Conservation (phyloP, 2,113 vertebrate species). For the Lagenorhynchus albirostris region DNA sequence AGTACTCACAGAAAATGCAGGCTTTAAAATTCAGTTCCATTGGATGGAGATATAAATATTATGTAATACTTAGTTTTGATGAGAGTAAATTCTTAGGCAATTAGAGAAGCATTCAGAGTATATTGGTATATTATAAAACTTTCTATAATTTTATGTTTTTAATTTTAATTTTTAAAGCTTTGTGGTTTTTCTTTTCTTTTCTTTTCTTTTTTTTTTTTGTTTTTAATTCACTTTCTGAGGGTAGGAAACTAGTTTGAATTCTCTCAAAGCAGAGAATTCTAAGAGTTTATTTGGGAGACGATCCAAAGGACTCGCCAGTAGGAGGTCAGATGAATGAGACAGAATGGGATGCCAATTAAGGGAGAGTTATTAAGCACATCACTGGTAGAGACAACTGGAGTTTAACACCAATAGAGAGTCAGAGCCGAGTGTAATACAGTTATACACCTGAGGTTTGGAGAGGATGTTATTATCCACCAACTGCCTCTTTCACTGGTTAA, state of each 20-base stretch:
- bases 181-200: background rate
- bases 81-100: background rate
- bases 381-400: background rate
- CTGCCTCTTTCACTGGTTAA: background rate
- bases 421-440: background rate
- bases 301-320: background rate
- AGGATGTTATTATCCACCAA: too few relatives aligned
- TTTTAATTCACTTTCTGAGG: background rate
- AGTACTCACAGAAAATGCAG: background rate
- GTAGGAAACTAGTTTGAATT: background rate
- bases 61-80: background rate
- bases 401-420: background rate
- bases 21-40: background rate
- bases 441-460: fast-evolving
- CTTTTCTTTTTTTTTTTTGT: background rate
- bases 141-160: background rate
- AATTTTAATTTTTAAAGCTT: background rate
- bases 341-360: background rate
- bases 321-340: fast-evolving
- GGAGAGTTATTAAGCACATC: background rate
- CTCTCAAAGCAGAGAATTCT: background rate
- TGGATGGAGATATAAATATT: background rate
- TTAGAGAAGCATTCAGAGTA: background rate
- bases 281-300: background rate
- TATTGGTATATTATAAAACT: background rate